phyloP scores from a whole-genome alignment of 1,140 invertebrate species.

The Calliphora vicina region DNA sequence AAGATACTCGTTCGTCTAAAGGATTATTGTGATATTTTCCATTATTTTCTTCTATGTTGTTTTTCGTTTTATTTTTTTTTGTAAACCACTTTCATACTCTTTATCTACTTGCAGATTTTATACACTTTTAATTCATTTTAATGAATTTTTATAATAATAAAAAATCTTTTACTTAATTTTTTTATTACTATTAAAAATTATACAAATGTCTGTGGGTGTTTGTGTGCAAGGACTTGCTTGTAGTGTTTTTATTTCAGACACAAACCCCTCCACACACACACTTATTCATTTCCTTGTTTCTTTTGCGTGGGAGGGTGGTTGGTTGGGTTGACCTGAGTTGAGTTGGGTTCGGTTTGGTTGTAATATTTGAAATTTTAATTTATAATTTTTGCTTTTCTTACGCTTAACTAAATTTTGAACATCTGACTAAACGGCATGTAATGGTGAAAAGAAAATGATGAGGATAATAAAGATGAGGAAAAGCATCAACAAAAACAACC shows the following conservation, averaged over 20 bases:
- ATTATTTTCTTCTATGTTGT: neutral
- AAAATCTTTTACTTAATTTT: constrained; percentile 1
- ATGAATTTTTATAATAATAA: constrained; percentile 29
- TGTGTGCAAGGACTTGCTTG: neutral
- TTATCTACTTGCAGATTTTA: neutral
- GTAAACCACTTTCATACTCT: neutral
- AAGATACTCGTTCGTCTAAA: neutral
- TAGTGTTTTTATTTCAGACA: neutral
- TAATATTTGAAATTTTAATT: constrained; percentile 3
- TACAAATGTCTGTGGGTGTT: neutral
- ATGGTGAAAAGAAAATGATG: neutral
- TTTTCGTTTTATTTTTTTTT: neutral
- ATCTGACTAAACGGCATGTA: neutral
- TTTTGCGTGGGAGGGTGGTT: neutral
- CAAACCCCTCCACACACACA: neutral
- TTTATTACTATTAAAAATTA: neutral
- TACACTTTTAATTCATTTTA: constrained; percentile 9
- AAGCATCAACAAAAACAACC: neutral
- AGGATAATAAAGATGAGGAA: neutral
- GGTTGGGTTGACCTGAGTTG: neutral
- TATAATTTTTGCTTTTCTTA: constrained; percentile 7
- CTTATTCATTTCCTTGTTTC: neutral
- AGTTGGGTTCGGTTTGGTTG: neutral
- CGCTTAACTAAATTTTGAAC: constrained; percentile 11
- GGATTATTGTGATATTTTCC: constrained; percentile 19